A percentile compares a stretch with the other conserved stretches of the same genome.
These are phyloP conservation scores for Mastomys natalensis DNA, from an alignment of 2,113 vertebrate species.

Conservation along the genomic window DNA sequence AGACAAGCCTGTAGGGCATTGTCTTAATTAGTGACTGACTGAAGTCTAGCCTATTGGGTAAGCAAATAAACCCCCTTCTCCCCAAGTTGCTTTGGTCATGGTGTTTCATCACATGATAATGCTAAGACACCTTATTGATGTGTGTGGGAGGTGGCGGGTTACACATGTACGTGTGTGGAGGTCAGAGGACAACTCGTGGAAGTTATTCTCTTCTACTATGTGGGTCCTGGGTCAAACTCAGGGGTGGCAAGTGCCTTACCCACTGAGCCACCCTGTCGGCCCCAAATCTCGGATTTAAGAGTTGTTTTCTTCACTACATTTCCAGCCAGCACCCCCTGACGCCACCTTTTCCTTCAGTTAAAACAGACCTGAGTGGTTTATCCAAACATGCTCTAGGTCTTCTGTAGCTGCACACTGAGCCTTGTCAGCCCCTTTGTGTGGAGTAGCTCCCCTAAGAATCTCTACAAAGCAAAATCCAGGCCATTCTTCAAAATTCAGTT, in stretches of 20 bases:
- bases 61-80: neutral
- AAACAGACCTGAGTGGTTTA: slow-evolving; percentile 8
- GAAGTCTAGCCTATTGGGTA: neutral
- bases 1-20: neutral
- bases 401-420: neutral
- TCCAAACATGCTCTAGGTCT: neutral
- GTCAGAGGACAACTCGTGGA: neutral
- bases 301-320: neutral
- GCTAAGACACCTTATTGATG: neutral
- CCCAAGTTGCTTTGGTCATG: neutral
- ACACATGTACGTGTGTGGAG: neutral
- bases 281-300: neutral
- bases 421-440: neutral
- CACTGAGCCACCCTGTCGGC: neutral
- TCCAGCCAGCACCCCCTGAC: neutral
- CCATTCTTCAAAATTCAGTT: slow-evolving; percentile 3
- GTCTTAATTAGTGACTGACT: neutral
- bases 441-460: neutral
- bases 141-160: neutral
- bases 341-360: neutral
- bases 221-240: neutral
- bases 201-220: neutral
- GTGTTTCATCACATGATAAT: neutral
- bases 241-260: neutral
- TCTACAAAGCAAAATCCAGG: neutral